Percentiles rank a stretch among this genome's conserved stretches.
Evolutionary conservation across 1,140 invertebrate species (phyloP).

Genomic region (Drosophila grimshawi): DNA sequence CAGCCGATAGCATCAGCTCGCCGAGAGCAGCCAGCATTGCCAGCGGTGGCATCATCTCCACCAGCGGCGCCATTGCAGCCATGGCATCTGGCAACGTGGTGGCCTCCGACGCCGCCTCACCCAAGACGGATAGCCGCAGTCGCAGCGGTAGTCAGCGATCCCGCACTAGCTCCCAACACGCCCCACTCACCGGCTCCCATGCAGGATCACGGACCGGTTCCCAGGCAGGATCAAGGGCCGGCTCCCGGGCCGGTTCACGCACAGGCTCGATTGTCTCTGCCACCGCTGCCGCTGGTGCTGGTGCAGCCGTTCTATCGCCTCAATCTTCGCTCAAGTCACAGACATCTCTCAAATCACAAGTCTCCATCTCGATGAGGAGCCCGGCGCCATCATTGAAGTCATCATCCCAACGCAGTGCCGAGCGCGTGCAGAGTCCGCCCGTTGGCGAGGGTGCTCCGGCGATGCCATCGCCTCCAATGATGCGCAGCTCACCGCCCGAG

Average conservation of each 20-base stretch:
- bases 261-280: constrained; percentile 55
- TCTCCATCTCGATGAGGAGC: constrained; percentile 25
- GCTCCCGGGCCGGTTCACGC: constrained; percentile 56
- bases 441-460: constrained; percentile 70
- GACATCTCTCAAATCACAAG: constrained; percentile 20
- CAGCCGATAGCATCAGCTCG: constrained; percentile 61
- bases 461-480: constrained; percentile 79
- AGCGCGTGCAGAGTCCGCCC: constrained; percentile 72
- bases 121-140: constrained; percentile 69
- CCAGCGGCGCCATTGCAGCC: constrained; percentile 58
- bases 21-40: constrained; percentile 69
- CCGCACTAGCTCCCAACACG: constrained; percentile 38
- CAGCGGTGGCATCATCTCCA: constrained; percentile 57
- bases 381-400: constrained; percentile 70
- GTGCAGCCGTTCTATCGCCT: constrained; percentile 50
- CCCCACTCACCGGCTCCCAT: not conserved
- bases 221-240: constrained; percentile 37
- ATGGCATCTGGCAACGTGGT: constrained; percentile 34
- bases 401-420: constrained; percentile 50
- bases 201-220: constrained; percentile 6
- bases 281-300: constrained; percentile 12
- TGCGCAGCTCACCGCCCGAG: constrained; percentile 68
- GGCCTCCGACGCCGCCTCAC: constrained; percentile 27
- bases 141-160: constrained; percentile 68
- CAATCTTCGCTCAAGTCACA: constrained; percentile 68